These are phyloP conservation scores for Nasonia giraulti DNA, from an alignment of 1,140 invertebrate genomes.

Conservation along the genomic window DNA sequence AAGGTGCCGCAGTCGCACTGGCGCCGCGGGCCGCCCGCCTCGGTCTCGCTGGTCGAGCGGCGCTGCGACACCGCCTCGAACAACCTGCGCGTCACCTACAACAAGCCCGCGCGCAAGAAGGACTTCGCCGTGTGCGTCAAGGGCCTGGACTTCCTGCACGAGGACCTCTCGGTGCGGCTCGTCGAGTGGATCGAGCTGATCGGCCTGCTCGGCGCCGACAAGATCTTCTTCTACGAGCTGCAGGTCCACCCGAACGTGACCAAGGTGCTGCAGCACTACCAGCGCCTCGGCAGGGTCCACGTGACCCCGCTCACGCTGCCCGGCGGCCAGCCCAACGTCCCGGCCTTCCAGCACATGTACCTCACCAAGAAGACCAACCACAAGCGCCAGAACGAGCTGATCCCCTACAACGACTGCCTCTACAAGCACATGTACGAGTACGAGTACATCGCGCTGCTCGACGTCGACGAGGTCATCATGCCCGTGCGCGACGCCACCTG, in stretches of 20 bases:
- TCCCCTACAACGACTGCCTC: conserved; percentile 97
- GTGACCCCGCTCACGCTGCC: conserved; percentile 92
- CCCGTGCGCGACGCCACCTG: conserved; percentile 86
- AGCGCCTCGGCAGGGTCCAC: conserved; percentile 83
- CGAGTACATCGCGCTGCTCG: conserved; percentile 91
- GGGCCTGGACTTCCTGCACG: conserved; percentile 92
- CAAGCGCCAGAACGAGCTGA: conserved; percentile 95
- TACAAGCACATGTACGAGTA: conserved; percentile 95
- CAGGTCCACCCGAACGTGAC: conserved; percentile 92
- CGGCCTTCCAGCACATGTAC: conserved; percentile 90
- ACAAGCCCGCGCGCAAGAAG: conserved; percentile 82
- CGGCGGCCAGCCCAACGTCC: conserved; percentile 92
- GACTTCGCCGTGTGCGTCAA: conserved; percentile 97
- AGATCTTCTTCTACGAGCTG: conserved; percentile 94
- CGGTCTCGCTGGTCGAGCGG: conserved; percentile 90
- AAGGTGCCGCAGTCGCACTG: conserved; percentile 86
- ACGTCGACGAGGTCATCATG: conserved; percentile 97
- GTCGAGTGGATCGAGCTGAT: conserved; percentile 97
- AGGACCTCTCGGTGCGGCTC: conserved; percentile 90
- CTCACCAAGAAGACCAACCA: conserved; percentile 92
- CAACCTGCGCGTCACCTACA: conserved; percentile 90
- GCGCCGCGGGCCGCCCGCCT: conserved; percentile 82
- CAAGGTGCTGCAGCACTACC: conserved; percentile 90
- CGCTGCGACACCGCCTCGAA: conserved; percentile 90
- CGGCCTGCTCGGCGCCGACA: conserved; percentile 90